Evolutionary conservation across 2,888 invertebrate species (phyloP).

Genomic region (Noctua janthe): DNA sequence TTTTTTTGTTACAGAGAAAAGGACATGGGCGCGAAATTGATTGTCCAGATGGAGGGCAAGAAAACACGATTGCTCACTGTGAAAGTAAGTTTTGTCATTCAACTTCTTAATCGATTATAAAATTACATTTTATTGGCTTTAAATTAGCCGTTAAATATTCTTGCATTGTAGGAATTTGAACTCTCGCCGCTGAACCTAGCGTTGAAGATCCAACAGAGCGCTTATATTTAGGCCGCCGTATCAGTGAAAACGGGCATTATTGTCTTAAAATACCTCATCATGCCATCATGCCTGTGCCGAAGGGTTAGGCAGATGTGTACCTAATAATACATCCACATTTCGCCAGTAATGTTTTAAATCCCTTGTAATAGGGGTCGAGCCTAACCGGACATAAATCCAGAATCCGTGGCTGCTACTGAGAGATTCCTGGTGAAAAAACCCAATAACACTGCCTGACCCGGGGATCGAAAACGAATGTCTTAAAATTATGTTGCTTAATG

Average conservation of each 20-base stretch:
- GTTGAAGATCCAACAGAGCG: not conserved
- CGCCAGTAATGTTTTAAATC: too few species aligned
- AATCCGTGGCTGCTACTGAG: too few species aligned
- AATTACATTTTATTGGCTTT: not conserved
- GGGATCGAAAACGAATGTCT: not conserved
- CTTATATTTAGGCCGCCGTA: not conserved
- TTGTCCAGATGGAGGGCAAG: constrained; percentile 96
- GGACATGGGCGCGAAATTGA: constrained; percentile 95
- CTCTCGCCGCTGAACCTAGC: not conserved
- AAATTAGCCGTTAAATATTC: not conserved
- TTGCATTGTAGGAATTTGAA: not conserved
- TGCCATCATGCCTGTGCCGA: too few species aligned
- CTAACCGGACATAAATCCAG: not conserved
- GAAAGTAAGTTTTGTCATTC: constrained; percentile 89
- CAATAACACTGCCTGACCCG: too few species aligned
- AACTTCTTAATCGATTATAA: not conserved
- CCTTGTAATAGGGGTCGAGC: too few species aligned
- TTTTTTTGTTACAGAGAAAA: constrained; percentile 92
- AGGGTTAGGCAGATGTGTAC: too few species aligned
- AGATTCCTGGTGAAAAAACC: too few species aligned
- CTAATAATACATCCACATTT: too few species aligned
- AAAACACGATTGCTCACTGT: constrained; percentile 94
- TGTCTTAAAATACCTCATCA: too few species aligned
- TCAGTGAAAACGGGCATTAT: not conserved
- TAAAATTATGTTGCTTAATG: constrained; percentile 1